Evolutionary conservation across 2,888 invertebrate genomes (phyloP).

Genomic region (Anorthoa munda): DNA sequence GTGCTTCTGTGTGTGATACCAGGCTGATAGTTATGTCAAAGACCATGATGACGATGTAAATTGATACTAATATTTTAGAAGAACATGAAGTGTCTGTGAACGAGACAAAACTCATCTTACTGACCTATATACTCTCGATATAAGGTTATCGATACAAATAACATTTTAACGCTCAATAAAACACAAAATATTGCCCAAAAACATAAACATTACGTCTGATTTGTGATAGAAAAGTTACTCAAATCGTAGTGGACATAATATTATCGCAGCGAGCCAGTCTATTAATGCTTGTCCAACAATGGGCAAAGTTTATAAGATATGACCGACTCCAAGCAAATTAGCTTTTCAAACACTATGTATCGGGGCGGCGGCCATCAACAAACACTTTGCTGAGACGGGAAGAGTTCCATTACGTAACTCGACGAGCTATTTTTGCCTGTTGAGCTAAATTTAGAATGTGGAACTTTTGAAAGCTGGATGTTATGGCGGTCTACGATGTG

Average conservation of each 20-base stretch:
- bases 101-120: too few species aligned
- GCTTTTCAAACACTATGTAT: conserved; percentile 52
- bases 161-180: conserved; percentile 46
- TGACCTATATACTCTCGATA: too few species aligned
- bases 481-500: not conserved
- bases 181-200: conserved; percentile 49
- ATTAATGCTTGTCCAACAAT: conserved; percentile 48
- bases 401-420: conserved; percentile 35
- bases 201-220: conserved; percentile 59
- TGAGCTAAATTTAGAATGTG: conserved; percentile 22
- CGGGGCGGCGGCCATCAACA: conserved; percentile 24
- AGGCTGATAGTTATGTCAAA: too few species aligned
- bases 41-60: too few species aligned
- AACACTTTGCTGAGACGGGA: conserved; percentile 19
- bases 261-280: conserved; percentile 41
- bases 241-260: conserved; percentile 50
- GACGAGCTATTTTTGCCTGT: conserved; percentile 24
- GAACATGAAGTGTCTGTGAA: too few species aligned
- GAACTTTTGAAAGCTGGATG: not conserved
- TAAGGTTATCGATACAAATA: conserved; percentile 14
- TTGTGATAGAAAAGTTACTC: conserved; percentile 56
- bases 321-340: conserved; percentile 51
- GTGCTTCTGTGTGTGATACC: too few species aligned
- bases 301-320: conserved; percentile 59
- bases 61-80: too few species aligned